These are phyloP conservation scores for Rhyacophila evoluta DNA, from an alignment of 2,888 invertebrate species.

Conservation along the genomic window DNA sequence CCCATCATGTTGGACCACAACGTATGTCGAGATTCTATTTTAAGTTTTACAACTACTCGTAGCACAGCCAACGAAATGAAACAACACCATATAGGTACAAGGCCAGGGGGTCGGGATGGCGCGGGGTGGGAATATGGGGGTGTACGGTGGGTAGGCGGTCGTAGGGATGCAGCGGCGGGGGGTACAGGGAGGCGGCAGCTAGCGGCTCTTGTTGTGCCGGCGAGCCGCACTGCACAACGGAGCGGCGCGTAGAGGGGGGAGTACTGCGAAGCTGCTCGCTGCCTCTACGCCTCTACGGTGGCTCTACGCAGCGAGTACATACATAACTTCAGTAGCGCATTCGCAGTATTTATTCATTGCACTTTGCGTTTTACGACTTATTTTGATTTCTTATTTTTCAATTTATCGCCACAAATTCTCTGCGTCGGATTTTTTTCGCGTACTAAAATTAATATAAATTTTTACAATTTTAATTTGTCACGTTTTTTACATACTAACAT, in stretches of 20 bases:
- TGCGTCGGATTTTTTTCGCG: too few species aligned
- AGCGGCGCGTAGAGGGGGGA: slow-evolving; percentile 17
- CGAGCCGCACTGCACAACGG: slow-evolving; percentile 32
- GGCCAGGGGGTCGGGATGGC: slow-evolving; percentile 42
- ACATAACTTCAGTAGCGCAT: not conserved
- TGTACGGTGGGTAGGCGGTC: slow-evolving; percentile 38
- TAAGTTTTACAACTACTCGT: slow-evolving; percentile 42
- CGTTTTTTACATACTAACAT: too few species aligned
- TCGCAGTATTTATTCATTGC: not conserved
- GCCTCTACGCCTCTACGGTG: not conserved
- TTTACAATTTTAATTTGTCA: too few species aligned
- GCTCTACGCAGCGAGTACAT: not conserved
- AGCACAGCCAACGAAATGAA: slow-evolving; percentile 34
- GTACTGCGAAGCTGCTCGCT: not conserved
- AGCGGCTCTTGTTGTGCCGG: slow-evolving; percentile 55
- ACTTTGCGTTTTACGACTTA: not conserved
- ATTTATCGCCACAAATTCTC: too few species aligned
- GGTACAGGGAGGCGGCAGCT: slow-evolving; percentile 48
- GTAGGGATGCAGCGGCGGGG: slow-evolving; percentile 44
- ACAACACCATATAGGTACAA: slow-evolving; percentile 42
- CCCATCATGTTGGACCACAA: slow-evolving; percentile 29
- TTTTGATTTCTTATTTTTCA: too few species aligned
- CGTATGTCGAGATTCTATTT: slow-evolving; percentile 48
- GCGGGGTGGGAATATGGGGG: not conserved
- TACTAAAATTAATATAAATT: too few species aligned